Percentiles rank a stretch among this genome's conserved stretches.
phyloP scores from a whole-genome alignment of 1,140 invertebrate genomes.

The Apolygus lucorum region DNA sequence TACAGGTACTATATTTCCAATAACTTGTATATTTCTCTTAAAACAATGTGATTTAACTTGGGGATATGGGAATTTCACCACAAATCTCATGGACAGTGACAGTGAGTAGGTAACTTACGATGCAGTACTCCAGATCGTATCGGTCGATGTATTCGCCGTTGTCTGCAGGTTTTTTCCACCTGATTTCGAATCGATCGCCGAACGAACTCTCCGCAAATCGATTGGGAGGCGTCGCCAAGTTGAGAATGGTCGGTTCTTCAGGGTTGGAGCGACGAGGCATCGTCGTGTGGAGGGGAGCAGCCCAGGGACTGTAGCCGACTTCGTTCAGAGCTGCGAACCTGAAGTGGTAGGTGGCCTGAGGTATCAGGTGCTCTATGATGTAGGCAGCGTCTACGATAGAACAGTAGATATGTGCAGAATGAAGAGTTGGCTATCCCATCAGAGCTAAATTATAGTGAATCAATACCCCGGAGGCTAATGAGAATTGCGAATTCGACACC shows the following conservation, averaged over 20 bases:
- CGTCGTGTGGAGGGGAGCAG: slow-evolving; percentile 44
- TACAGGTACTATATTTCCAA: no score
- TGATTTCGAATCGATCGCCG: slow-evolving; percentile 65
- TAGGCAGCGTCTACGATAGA: slow-evolving; percentile 48
- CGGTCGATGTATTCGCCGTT: slow-evolving; percentile 80
- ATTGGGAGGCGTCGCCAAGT: slow-evolving; percentile 35
- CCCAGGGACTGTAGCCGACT: slow-evolving; percentile 69
- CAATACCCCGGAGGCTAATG: no score
- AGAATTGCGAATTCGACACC: no score
- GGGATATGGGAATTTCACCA: no score
- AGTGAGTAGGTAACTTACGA: slow-evolving; percentile 51
- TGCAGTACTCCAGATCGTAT: slow-evolving; percentile 72
- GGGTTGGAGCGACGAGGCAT: slow-evolving; percentile 50
- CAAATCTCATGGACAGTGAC: background rate
- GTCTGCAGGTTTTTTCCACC: slow-evolving; percentile 72
- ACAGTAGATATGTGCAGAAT: no score
- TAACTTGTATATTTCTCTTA: no score
- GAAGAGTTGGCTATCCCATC: no score
- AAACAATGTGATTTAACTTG: no score
- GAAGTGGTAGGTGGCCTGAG: slow-evolving; percentile 72
- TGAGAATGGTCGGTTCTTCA: slow-evolving; percentile 47
- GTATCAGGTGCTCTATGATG: slow-evolving; percentile 68
- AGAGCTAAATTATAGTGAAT: no score
- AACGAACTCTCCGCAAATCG: slow-evolving; percentile 45
- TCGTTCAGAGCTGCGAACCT: slow-evolving; percentile 75